phyloP scores from a whole-genome alignment of 2,888 invertebrate genomes.

The Agriopis aurantiaria region DNA sequence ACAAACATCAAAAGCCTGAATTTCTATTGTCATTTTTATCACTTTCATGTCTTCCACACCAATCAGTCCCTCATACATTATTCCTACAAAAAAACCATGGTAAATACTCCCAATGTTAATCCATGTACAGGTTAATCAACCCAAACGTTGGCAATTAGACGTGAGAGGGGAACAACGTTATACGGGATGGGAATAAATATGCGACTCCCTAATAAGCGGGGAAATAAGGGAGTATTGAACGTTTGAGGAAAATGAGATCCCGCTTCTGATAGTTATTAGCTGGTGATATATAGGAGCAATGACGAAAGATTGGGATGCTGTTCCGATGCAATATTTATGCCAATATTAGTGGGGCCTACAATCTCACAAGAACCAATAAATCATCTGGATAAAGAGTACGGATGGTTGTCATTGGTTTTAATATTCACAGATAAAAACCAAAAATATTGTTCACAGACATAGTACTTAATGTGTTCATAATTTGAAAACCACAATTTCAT shows the following conservation, averaged over 20 bases:
- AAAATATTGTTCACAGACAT: too few species aligned
- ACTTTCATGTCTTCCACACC: neutral
- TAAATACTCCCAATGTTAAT: conserved; percentile 23
- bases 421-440: too few species aligned
- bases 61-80: conserved; percentile 15
- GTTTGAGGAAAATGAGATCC: conserved; percentile 28
- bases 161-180: conserved; percentile 9
- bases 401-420: too few species aligned
- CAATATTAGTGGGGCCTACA: neutral
- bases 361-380: neutral
- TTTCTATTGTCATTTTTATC: neutral
- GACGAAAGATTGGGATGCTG: conserved; percentile 11
- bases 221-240: conserved; percentile 25
- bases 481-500: too few species aligned
- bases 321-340: neutral
- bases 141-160: conserved; percentile 37
- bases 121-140: conserved; percentile 28
- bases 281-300: conserved; percentile 21
- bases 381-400: too few species aligned
- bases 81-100: conserved; percentile 17
- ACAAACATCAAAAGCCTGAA: neutral
- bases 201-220: conserved; percentile 32
- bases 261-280: conserved; percentile 24
- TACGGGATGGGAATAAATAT: conserved; percentile 36
- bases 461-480: too few species aligned